Conservation (phyloP, 2,113 vertebrate species). For the Oreotrochilus melanogaster region DNA sequence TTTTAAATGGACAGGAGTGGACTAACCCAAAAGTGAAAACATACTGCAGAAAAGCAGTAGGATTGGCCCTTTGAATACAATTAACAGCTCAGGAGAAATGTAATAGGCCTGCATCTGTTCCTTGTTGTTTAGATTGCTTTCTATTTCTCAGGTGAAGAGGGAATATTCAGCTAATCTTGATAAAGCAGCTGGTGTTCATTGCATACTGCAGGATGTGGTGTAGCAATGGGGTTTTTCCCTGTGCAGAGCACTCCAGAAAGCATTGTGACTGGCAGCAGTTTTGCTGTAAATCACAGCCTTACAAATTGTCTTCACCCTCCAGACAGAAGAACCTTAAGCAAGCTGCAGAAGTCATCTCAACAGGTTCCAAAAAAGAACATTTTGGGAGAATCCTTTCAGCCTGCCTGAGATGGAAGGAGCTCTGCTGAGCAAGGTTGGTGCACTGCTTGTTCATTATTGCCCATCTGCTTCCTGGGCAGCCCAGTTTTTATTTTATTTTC, state of each 20-base stretch:
- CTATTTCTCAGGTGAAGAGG: not conserved
- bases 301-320: not conserved
- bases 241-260: not conserved
- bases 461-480: not conserved
- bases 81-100: not conserved
- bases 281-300: not conserved
- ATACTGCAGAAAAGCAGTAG: not conserved
- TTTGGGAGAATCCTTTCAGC: not conserved
- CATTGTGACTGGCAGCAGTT: not conserved
- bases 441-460: not conserved
- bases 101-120: not conserved
- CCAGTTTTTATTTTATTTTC: not conserved
- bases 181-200: not conserved
- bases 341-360: not conserved
- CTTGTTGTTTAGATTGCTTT: not conserved
- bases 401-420: not conserved
- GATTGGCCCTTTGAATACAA: not conserved
- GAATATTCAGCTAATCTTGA: not conserved
- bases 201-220: not conserved
- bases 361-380: not conserved
- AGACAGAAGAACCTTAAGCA: not conserved
- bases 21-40: not conserved
- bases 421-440: not conserved
- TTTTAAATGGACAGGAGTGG: not conserved
- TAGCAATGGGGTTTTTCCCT: not conserved